Evolutionary conservation across 2,888 invertebrate species (phyloP).

Genomic region (Eretmocerus hayati): DNA sequence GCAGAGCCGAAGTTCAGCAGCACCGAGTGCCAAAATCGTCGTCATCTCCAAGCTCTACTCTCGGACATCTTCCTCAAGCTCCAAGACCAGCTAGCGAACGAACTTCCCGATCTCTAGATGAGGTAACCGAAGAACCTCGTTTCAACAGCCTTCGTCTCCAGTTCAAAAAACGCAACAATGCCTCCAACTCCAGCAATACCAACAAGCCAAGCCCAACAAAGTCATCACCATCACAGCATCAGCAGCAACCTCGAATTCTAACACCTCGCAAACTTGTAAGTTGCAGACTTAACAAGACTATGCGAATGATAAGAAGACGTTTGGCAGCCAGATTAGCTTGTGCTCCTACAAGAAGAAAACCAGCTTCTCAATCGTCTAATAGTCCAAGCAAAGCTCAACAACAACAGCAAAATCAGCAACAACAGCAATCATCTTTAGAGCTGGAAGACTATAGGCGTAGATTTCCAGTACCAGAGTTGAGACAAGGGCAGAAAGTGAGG

Average conservation of each 20-base stretch:
- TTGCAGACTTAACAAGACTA: constrained; percentile 29
- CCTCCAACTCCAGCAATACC: not conserved
- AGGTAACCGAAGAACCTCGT: constrained; percentile 8
- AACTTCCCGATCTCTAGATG: constrained; percentile 9
- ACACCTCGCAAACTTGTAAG: constrained; percentile 18
- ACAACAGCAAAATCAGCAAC: constrained; percentile 13
- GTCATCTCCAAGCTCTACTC: no score
- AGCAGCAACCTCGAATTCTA: not conserved
- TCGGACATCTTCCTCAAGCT: no score
- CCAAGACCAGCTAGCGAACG: no score
- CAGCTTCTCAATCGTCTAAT: no score
- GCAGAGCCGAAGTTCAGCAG: no score
- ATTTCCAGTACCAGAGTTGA: constrained; percentile 6
- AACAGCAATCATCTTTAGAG: constrained; percentile 24
- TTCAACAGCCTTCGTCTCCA: constrained; percentile 16
- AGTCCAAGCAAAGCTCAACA: constrained; percentile 18
- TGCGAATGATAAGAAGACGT: constrained; percentile 32
- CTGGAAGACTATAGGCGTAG: constrained; percentile 27
- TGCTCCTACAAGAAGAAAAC: no score
- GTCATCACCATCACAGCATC: no score
- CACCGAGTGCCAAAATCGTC: no score
- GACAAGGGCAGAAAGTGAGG: constrained; percentile 19
- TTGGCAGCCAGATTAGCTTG: no score
- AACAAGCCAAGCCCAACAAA: not conserved
- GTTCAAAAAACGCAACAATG: constrained; percentile 2